phyloP scores from a whole-genome alignment of 2,113 vertebrate species.

The Furnarius figulus region DNA sequence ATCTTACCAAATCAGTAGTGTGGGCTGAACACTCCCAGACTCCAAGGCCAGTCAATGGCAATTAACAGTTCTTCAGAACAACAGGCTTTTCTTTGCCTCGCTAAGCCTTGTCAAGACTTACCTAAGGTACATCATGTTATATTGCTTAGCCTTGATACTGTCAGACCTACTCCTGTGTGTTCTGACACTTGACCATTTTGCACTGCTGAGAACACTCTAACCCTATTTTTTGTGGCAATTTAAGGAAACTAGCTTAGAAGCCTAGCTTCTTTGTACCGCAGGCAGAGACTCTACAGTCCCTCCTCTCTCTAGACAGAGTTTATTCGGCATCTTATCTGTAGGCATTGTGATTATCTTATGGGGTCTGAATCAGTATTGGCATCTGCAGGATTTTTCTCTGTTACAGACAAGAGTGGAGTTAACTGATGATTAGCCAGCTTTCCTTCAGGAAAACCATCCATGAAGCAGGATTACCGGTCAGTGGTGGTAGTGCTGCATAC shows the following conservation, averaged over 20 bases:
- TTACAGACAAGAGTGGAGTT: not conserved
- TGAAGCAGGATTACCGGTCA: not conserved
- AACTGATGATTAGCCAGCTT: not conserved
- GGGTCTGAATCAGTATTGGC: not conserved
- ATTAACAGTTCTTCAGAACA: not conserved
- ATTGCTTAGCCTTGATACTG: not conserved
- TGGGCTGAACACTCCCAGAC: not conserved
- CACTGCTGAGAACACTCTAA: not conserved
- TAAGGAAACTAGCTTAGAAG: not conserved
- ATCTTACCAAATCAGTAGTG: not conserved
- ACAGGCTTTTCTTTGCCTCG: not conserved
- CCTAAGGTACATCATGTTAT: not conserved
- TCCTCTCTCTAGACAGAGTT: not conserved
- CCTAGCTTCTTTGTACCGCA: not conserved
- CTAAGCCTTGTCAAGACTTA: not conserved
- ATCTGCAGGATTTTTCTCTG: not conserved
- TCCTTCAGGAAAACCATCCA: not conserved
- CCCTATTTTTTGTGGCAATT: not conserved
- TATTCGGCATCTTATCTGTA: not conserved
- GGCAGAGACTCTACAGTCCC: not conserved
- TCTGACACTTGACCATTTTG: not conserved
- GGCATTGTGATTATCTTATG: not conserved
- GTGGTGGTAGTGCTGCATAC: not conserved
- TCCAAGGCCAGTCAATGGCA: not conserved
- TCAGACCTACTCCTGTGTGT: not conserved